These are phyloP conservation scores for Cossypha polioptera DNA, from an alignment of 2,797 vertebrate genomes.

Conservation along the genomic window DNA sequence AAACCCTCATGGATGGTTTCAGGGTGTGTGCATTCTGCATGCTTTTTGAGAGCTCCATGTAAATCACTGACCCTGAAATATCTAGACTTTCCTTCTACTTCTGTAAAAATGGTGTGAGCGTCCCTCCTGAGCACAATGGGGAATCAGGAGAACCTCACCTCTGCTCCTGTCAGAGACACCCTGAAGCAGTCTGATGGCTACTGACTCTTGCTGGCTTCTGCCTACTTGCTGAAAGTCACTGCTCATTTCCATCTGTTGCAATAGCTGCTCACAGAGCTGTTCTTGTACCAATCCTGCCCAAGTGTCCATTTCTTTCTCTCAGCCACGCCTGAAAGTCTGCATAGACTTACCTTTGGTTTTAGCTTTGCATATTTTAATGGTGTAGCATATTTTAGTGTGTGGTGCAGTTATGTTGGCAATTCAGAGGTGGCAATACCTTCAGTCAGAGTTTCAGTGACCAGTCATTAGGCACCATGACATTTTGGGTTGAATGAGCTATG, in stretches of 20 bases:
- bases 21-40: background rate
- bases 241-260: background rate
- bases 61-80: background rate
- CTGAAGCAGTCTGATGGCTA: background rate
- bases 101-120: background rate
- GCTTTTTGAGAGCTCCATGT: background rate
- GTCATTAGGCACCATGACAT: background rate
- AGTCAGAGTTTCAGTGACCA: background rate
- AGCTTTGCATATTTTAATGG: background rate
- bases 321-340: background rate
- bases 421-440: background rate
- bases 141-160: background rate
- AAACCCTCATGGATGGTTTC: background rate
- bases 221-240: background rate
- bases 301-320: background rate
- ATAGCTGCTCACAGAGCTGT: background rate
- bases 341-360: background rate
- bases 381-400: background rate
- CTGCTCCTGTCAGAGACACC: background rate
- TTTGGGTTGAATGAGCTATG: background rate
- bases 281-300: background rate
- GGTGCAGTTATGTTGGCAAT: background rate
- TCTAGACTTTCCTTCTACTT: background rate
- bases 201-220: background rate
- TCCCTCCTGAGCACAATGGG: background rate